Base-by-base conservation (phyloP, 2,888 invertebrate species). In the Colletes collaris region DNA sequence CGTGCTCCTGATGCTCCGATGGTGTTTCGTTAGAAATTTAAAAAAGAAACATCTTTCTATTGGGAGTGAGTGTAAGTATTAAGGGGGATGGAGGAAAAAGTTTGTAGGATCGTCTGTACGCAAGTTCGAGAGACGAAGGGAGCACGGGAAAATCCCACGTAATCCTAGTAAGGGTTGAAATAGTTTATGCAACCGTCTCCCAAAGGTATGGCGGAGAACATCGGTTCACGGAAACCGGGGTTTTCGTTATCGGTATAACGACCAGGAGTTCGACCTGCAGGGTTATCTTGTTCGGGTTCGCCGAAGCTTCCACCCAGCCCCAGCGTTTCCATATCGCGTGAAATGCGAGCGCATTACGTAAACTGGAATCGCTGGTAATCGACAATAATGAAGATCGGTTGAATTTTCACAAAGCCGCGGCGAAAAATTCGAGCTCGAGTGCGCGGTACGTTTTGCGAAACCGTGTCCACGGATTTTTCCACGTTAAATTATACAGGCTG, bases 211-310 rank as follows among this genome's bases (percentile, higher is more conserved):
- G 59, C n/a, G 68, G 69, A 67, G 83, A 83, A 86, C 84, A 87
- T 87, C 79, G 82, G 76, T 87, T 88, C 83, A 85, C 79, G 86
- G 77, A 86, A 86, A 82, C 85, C 44, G 84, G 27, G 87, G 79
- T 77, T 86, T 84, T 72, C 86, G 88, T 87, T 89, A 90, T 89
- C 90, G 87, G 85, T 70, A 80, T 83, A 84, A 87, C 85, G 86
- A 76, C 79, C 78, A 70, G 68, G 79, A 83, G 81, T 84, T 84
- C 79, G 82, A 86, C 82, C 73, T 70, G 79, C 72, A 65, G 63
- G 87, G 89, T 88, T 89, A 90, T 89, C 89, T 88, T 78, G 71
- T 71, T 55, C 58, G 58, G 69, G 74, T 27, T 80, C 76, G 77
- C 76, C 65, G 59, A 76, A 64, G 50, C 78, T 66, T 59, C 37